Evolutionary conservation across 2,888 invertebrate species (phyloP).

Genomic region (Pseudococcus viburni): DNA sequence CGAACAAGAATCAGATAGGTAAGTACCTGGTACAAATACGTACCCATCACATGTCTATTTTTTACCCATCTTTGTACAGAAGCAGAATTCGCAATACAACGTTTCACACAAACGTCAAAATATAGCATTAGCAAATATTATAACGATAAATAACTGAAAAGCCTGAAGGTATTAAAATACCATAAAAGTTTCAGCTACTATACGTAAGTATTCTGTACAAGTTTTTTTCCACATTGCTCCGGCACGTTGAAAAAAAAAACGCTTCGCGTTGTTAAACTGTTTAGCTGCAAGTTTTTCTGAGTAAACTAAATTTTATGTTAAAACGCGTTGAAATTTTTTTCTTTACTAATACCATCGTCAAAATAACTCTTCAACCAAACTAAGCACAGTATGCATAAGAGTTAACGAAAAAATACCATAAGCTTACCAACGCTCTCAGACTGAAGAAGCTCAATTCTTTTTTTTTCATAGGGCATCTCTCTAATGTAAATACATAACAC

Average conservation of each 20-base stretch:
- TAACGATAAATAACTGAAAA: conserved; percentile 39
- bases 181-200: conserved; percentile 24
- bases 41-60: not conserved
- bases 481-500: conserved; percentile 51
- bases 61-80: not conserved
- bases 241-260: not conserved
- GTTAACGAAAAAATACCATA: conserved; percentile 29
- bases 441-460: conserved; percentile 45
- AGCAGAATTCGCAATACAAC: not conserved
- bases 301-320: conserved; percentile 45
- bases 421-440: conserved; percentile 35
- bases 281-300: not conserved
- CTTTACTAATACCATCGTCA: conserved; percentile 26
- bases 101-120: conserved; percentile 1
- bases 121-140: conserved; percentile 8
- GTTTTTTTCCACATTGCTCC: conserved; percentile 4
- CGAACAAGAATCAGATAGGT: too few relatives aligned
- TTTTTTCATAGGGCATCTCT: conserved; percentile 42
- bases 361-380: conserved; percentile 34
- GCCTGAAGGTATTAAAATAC: conserved; percentile 37
- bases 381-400: conserved; percentile 21
- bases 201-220: conserved; percentile 5
- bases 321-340: conserved; percentile 45
- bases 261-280: conserved; percentile 18
- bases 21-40: not conserved